Evolutionary conservation across 2,797 vertebrate species (phyloP).

Genomic region (Emys orbicularis): DNA sequence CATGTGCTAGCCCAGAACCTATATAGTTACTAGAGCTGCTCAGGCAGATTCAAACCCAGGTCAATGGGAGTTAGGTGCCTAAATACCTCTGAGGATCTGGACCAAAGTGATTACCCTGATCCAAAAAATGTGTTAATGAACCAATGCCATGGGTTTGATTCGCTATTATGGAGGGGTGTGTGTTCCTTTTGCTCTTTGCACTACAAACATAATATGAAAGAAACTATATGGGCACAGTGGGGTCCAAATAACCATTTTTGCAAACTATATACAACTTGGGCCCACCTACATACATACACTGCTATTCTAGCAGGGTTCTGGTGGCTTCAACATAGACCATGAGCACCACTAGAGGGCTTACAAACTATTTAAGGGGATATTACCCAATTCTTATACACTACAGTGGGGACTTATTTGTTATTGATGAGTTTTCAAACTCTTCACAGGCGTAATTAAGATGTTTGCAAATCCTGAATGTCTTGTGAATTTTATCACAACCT

Average conservation of each 20-base stretch:
- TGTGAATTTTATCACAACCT: neutral
- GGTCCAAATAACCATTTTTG: neutral
- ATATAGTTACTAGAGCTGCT: neutral
- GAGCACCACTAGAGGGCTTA: neutral
- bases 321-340: neutral
- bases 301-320: neutral
- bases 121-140: neutral
- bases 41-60: neutral
- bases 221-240: neutral
- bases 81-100: neutral
- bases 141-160: neutral
- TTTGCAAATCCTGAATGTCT: neutral
- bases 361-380: neutral
- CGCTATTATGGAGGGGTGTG: neutral
- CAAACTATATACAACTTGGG: neutral
- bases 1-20: neutral
- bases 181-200: neutral
- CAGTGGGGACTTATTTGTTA: neutral
- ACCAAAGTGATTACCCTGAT: neutral
- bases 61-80: neutral
- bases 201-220: neutral
- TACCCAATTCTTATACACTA: neutral
- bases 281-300: neutral
- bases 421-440: neutral
- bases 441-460: neutral